Conservation (phyloP, 2,797 vertebrate genomes). For the Macropus fuliginosus region DNA sequence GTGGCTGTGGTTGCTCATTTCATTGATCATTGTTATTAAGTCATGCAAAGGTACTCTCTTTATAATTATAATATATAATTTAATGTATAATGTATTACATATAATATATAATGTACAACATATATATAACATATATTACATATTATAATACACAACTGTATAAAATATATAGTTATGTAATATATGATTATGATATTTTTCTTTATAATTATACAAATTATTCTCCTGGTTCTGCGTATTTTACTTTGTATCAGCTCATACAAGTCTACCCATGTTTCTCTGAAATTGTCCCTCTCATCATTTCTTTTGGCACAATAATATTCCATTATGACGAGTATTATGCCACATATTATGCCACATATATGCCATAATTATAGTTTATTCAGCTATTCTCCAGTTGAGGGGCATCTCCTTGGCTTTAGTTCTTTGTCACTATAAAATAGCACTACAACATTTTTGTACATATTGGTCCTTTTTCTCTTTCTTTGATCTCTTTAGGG, state of each 20-base stretch:
- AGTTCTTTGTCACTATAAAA: not conserved
- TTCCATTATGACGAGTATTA: not conserved
- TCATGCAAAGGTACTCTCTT: not conserved
- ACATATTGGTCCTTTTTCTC: not conserved
- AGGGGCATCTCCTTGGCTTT: too few species aligned
- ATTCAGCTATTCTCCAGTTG: not conserved
- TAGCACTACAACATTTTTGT: not conserved
- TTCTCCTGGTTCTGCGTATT: not conserved
- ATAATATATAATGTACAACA: too few species aligned
- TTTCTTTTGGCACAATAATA: not conserved
- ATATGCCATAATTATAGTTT: not conserved
- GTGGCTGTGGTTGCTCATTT: too few species aligned
- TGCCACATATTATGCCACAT: not conserved
- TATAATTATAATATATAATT: too few species aligned
- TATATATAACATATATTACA: too few species aligned
- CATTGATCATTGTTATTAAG: not conserved
- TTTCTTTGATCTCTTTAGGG: not conserved
- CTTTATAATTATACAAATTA: too few species aligned
- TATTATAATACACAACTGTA: too few species aligned
- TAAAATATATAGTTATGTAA: too few species aligned
- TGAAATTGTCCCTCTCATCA: not conserved
- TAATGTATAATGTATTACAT: too few species aligned
- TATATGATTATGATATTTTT: too few species aligned
- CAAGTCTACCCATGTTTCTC: not conserved
- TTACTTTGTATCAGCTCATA: not conserved